Percentiles rank a stretch among this genome's conserved stretches.
Evolutionary conservation across 1,140 invertebrate genomes (phyloP).

Genomic region (Melitaea cinxia): DNA sequence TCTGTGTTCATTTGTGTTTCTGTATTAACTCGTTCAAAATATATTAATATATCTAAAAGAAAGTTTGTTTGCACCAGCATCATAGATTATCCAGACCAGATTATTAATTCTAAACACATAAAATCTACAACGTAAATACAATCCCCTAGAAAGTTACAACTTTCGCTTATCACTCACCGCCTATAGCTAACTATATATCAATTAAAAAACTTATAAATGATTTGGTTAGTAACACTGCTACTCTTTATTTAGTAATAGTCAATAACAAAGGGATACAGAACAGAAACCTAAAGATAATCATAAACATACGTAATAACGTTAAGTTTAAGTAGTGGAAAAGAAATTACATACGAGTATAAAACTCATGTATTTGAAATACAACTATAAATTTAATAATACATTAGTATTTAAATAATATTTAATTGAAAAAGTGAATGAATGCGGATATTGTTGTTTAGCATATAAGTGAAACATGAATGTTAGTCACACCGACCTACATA

Average conservation of each 20-base stretch:
- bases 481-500: neutral
- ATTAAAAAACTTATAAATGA: too few species aligned
- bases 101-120: neutral
- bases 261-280: too few species aligned
- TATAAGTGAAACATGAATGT: slow-evolving; percentile 13
- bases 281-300: too few species aligned
- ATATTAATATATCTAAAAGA: neutral
- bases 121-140: neutral
- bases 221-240: too few species aligned
- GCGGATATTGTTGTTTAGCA: slow-evolving; percentile 22
- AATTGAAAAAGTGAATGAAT: slow-evolving; percentile 30
- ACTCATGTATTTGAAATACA: neutral
- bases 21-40: too few species aligned
- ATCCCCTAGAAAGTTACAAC: neutral
- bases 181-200: too few species aligned
- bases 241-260: too few species aligned
- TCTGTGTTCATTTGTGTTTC: too few species aligned
- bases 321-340: too few species aligned
- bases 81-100: neutral
- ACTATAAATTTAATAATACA: neutral
- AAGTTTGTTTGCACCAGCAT: neutral
- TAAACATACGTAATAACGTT: too few species aligned
- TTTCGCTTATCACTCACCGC: neutral
- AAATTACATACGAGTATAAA: neutral
- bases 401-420: slow-evolving; percentile 26